phyloP scores from a whole-genome alignment of 2,113 vertebrate species.

The Labeo rohita region DNA sequence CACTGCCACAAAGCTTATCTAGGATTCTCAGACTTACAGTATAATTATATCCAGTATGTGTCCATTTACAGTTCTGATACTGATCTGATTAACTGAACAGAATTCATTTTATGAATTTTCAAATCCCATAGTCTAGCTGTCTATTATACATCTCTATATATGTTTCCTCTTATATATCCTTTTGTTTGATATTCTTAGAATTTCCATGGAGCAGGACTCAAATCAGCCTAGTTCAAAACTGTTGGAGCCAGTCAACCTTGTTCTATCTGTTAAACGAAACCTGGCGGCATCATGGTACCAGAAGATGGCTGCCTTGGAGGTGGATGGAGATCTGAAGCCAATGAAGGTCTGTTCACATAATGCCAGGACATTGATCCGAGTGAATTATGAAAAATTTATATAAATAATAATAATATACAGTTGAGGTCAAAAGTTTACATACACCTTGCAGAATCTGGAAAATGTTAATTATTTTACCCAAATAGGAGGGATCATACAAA shows the following conservation, averaged over 20 bases:
- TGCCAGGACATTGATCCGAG: too few relatives aligned
- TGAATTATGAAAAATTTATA: not conserved
- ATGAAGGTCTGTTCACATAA: constrained; percentile 81
- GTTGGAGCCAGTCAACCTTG: constrained; percentile 87
- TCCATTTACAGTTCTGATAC: not conserved
- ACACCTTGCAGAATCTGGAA: too few relatives aligned
- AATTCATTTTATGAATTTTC: not conserved
- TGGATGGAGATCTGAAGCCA: constrained; percentile 89
- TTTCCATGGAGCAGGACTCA: constrained; percentile 66
- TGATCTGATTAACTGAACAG: not conserved
- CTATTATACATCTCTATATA: not conserved
- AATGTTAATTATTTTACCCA: too few relatives aligned
- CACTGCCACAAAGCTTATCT: not conserved
- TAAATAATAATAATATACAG: too few relatives aligned
- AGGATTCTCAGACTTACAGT: constrained; percentile 5
- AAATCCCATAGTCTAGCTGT: not conserved
- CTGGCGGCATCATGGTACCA: constrained; percentile 88
- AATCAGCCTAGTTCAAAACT: constrained; percentile 78
- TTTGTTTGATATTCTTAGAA: constrained; percentile 67
- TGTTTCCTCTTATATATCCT: not conserved
- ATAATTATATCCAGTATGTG: constrained; percentile 10
- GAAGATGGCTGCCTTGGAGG: constrained; percentile 82
- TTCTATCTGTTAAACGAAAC: constrained; percentile 87
- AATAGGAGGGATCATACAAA: too few relatives aligned
- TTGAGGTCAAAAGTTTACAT: too few relatives aligned